These are phyloP conservation scores for Gallinago jamesoni DNA, from an alignment of 2,113 vertebrate species.

Conservation along the genomic window DNA sequence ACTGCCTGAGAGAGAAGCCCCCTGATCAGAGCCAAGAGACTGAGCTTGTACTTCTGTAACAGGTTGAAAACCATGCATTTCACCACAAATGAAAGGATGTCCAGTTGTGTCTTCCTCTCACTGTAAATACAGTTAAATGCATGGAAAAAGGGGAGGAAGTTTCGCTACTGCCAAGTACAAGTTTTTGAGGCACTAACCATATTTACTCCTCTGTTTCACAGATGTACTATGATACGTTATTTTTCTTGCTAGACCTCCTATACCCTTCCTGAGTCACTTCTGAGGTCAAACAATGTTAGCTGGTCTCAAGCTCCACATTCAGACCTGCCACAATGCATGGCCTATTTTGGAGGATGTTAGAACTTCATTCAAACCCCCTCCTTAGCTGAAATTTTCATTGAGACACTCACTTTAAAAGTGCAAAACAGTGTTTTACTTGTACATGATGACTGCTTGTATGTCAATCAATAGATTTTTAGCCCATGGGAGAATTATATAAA, in stretches of 20 bases:
- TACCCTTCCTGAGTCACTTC: neutral
- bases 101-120: neutral
- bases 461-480: neutral
- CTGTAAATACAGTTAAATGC: neutral
- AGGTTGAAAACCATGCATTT: neutral
- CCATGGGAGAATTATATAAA: neutral
- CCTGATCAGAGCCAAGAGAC: neutral
- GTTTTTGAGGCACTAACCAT: neutral
- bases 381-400: neutral
- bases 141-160: neutral
- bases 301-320: neutral
- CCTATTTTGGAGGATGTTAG: neutral
- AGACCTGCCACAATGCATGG: neutral
- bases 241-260: neutral
- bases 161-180: neutral
- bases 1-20: neutral
- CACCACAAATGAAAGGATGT: neutral
- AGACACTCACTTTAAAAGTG: neutral
- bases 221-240: fast-evolving
- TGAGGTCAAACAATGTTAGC: neutral
- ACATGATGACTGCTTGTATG: neutral
- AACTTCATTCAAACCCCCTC: neutral
- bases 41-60: neutral
- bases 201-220: neutral
- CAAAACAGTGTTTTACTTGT: neutral